phyloP scores from a whole-genome alignment of 2,888 invertebrate species.

The Sesia apiformis region DNA sequence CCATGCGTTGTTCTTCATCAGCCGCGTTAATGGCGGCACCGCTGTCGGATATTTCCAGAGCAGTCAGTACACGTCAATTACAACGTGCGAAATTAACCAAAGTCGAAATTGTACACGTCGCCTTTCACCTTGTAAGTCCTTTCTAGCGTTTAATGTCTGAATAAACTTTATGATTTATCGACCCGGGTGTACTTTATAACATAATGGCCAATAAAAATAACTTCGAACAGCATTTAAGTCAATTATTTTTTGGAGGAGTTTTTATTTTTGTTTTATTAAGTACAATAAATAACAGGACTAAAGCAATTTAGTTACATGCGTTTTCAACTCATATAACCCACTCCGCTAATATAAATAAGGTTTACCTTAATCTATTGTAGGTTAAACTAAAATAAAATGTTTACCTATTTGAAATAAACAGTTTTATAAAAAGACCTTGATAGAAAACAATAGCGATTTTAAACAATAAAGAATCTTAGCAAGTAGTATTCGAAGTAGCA shows the following conservation, averaged over 20 bases:
- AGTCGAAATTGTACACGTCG: constrained; percentile 26
- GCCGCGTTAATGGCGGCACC: constrained; percentile 16
- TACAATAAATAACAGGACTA: too few relatives aligned
- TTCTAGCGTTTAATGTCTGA: constrained; percentile 39
- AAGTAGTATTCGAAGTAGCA: too few relatives aligned
- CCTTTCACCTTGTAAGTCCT: constrained; percentile 46
- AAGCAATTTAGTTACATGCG: too few relatives aligned
- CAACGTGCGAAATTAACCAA: constrained; percentile 29
- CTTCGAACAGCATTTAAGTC: constrained; percentile 27
- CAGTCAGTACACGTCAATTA: constrained; percentile 27
- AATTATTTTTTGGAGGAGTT: constrained; percentile 15
- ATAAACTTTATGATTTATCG: constrained; percentile 29
- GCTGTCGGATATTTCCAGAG: constrained; percentile 36
- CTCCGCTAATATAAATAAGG: too few relatives aligned
- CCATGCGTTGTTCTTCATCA: constrained; percentile 20
- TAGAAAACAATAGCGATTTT: too few relatives aligned
- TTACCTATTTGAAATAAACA: too few relatives aligned
- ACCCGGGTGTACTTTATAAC: constrained; percentile 18
- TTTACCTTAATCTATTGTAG: too few relatives aligned
- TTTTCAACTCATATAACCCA: too few relatives aligned
- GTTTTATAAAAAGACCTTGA: too few relatives aligned
- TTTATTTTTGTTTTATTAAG: too few relatives aligned
- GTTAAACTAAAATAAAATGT: too few relatives aligned
- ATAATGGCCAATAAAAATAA: constrained; percentile 41
- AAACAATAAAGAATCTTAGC: too few relatives aligned